Percentiles rank a stretch among this genome's conserved stretches.
Evolutionary conservation across 2,797 vertebrate species (phyloP).

Genomic region (Lepus oiostolus): DNA sequence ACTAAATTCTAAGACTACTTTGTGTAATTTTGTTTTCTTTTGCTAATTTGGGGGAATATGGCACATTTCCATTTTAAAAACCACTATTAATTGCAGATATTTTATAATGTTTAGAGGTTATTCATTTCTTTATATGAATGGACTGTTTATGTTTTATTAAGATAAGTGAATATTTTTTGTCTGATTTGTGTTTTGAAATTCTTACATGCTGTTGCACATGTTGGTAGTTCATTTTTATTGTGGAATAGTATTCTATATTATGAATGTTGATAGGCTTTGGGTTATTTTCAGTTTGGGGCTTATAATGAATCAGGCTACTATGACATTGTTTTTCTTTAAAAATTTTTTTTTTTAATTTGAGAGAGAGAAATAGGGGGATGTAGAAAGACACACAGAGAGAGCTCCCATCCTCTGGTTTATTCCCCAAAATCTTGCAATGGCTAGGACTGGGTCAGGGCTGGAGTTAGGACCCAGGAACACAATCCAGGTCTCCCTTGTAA

Average conservation of each 20-base stretch:
- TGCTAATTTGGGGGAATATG: neutral
- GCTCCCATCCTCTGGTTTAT: too few relatives aligned
- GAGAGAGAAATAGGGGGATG: too few relatives aligned
- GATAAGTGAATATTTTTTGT: neutral
- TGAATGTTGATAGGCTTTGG: neutral
- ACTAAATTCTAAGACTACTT: neutral
- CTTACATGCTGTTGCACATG: neutral
- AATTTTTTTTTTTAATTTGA: neutral
- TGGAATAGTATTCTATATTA: conserved; percentile 11
- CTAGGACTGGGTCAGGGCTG: too few relatives aligned
- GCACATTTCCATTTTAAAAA: conserved; percentile 3
- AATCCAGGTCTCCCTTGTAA: too few relatives aligned
- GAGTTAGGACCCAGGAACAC: too few relatives aligned
- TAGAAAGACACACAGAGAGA: too few relatives aligned
- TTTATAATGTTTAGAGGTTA: neutral
- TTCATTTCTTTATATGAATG: neutral
- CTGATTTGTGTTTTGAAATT: neutral
- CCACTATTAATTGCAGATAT: neutral
- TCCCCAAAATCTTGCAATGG: too few relatives aligned
- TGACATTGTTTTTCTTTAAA: neutral
- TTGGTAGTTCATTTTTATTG: neutral
- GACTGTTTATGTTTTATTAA: conserved; percentile 35
- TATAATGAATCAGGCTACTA: conserved; percentile 8
- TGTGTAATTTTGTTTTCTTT: conserved; percentile 40
- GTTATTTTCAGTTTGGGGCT: conserved; percentile 30